Evolutionary conservation across 2,888 invertebrate genomes (phyloP).

Genomic region (Disparrhopalites patrizii): DNA sequence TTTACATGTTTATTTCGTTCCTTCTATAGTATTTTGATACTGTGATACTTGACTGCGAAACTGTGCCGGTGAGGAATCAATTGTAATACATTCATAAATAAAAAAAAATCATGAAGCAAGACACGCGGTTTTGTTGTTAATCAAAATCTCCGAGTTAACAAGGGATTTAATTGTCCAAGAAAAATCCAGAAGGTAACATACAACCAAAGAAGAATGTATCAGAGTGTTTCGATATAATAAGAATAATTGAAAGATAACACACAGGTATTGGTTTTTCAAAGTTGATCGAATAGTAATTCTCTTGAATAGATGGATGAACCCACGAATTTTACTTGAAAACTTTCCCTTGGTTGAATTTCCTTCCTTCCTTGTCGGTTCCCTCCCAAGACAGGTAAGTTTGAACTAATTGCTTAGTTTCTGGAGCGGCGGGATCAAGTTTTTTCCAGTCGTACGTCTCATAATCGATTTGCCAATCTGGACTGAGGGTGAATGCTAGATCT

Average conservation of each 20-base stretch:
- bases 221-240: no score
- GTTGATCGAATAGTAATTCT: no score
- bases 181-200: background rate
- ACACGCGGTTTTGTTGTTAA: background rate
- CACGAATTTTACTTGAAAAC: slow-evolving; percentile 79
- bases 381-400: slow-evolving; percentile 86
- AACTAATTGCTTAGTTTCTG: slow-evolving; percentile 80
- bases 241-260: no score
- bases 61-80: no score
- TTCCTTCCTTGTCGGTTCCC: slow-evolving; percentile 79
- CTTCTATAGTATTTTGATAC: no score
- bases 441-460: slow-evolving; percentile 95
- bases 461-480: slow-evolving; percentile 93
- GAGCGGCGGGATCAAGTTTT: slow-evolving; percentile 76
- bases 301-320: background rate
- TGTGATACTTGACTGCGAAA: no score
- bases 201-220: slow-evolving; percentile 3
- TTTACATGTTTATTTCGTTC: no score
- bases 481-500: slow-evolving; percentile 83
- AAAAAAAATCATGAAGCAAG: background rate
- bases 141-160: slow-evolving; percentile 7
- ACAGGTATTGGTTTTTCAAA: no score
- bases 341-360: slow-evolving; percentile 97
- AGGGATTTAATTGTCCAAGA: background rate
- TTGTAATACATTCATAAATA: background rate